These are phyloP conservation scores for Rhyacophila evoluta DNA, from an alignment of 2,888 invertebrate genomes.

Conservation along the genomic window DNA sequence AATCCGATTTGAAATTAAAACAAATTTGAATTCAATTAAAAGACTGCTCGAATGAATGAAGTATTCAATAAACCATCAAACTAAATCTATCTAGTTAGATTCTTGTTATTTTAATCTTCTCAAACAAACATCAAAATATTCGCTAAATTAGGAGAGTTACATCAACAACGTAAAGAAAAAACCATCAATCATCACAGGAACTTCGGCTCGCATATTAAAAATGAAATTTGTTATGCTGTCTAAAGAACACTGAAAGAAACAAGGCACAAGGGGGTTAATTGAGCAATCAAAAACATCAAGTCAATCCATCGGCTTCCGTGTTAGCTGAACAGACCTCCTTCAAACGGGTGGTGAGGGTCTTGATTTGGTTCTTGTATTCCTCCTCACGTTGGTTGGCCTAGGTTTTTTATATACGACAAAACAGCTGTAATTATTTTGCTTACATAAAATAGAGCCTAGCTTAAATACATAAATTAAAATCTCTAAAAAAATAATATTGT, in stretches of 20 bases:
- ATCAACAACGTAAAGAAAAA: constrained; percentile 57
- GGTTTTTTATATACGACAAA: constrained; percentile 35
- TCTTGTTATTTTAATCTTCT: background rate
- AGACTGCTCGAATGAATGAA: too few species aligned
- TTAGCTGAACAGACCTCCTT: constrained; percentile 88
- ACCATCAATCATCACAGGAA: constrained; percentile 57
- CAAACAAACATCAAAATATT: constrained; percentile 33
- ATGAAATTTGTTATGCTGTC: constrained; percentile 49
- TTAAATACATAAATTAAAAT: background rate
- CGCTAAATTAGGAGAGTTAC: background rate
- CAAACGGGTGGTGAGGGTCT: constrained; percentile 97
- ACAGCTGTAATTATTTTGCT: constrained; percentile 13
- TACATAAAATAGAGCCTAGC: background rate
- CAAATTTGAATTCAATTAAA: too few species aligned
- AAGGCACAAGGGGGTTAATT: background rate
- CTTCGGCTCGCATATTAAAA: constrained; percentile 35
- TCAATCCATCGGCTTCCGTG: background rate
- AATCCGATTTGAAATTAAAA: too few species aligned
- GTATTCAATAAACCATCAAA: background rate
- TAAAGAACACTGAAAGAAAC: constrained; percentile 51
- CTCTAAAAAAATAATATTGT: too few species aligned
- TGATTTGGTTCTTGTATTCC: constrained; percentile 99
- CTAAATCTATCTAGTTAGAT: background rate
- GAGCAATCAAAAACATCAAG: constrained; percentile 1
- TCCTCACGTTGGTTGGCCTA: constrained; percentile 99